phyloP scores from a whole-genome alignment of 2,888 invertebrate species.

The Dorcus hopei region DNA sequence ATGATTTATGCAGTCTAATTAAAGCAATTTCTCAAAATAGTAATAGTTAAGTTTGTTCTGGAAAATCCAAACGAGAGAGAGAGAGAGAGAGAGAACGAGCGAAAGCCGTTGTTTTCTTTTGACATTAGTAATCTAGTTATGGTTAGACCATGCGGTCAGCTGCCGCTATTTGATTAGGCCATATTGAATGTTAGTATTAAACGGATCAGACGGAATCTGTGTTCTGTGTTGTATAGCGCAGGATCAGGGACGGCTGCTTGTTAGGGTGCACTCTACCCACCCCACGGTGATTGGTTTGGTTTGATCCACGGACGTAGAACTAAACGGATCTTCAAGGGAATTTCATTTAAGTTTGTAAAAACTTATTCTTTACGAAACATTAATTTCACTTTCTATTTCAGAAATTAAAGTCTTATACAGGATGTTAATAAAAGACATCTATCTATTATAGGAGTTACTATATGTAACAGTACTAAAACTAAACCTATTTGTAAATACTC shows the following conservation, averaged over 20 bases:
- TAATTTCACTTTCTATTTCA: no score
- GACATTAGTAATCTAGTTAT: conserved; percentile 31
- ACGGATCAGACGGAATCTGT: conserved; percentile 33
- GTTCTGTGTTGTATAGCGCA: conserved; percentile 17
- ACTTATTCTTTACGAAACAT: no score
- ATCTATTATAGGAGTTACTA: no score
- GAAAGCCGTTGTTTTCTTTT: conserved; percentile 28
- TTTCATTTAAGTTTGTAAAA: no score
- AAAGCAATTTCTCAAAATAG: no score
- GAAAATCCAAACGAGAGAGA: conserved; percentile 16
- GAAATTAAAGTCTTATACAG: no score
- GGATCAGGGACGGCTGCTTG: conserved; percentile 10
- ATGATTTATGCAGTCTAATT: no score
- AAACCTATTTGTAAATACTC: no score
- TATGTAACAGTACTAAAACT: no score
- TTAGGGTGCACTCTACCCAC: conserved; percentile 1
- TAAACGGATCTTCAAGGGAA: no score
- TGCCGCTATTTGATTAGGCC: conserved; percentile 37
- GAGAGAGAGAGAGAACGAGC: neutral
- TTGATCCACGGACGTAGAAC: no score
- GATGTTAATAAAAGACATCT: no score
- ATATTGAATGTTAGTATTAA: conserved; percentile 35
- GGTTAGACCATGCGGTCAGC: conserved; percentile 31
- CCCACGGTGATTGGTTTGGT: neutral
- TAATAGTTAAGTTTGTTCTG: conserved; percentile 13